These are phyloP conservation scores for Stegodyphus dumicola DNA, from an alignment of 1,140 invertebrate genomes.

Conservation along the genomic window DNA sequence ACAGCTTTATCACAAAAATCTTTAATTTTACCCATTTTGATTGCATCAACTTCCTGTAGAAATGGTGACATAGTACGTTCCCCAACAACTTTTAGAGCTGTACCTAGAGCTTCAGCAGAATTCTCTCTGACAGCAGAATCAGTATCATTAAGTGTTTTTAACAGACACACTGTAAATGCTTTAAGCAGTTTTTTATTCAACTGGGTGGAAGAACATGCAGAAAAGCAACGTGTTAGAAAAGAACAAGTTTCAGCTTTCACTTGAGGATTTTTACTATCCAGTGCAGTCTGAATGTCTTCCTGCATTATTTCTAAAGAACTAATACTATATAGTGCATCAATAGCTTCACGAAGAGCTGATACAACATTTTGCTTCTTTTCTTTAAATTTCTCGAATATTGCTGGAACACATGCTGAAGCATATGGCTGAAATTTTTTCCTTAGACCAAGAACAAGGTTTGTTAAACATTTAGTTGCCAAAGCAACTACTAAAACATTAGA, in stretches of 20 bases:
- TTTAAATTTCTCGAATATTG: conserved; percentile 94
- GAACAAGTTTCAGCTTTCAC: conserved; percentile 92
- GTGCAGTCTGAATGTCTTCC: conserved; percentile 84
- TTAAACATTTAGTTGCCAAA: conserved; percentile 85
- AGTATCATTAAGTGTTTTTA: conserved; percentile 83
- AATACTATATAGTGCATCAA: conserved; percentile 87
- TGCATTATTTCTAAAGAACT: conserved; percentile 87
- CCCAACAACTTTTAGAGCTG: conserved; percentile 91
- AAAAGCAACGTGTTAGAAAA: conserved; percentile 88
- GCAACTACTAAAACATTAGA: conserved; percentile 94
- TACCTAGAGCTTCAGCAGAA: conserved; percentile 91
- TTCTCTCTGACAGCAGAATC: conserved; percentile 87
- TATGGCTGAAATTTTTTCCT: conserved; percentile 89
- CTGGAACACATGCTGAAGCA: conserved; percentile 79
- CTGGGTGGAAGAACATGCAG: conserved; percentile 80
- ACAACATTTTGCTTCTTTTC: conserved; percentile 97
- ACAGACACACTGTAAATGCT: conserved; percentile 79
- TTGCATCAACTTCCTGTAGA: conserved; percentile 85
- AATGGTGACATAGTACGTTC: conserved; percentile 90
- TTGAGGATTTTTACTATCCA: conserved; percentile 95
- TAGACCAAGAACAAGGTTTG: conserved; percentile 84
- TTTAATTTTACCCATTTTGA: conserved; percentile 96
- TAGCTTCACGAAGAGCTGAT: conserved; percentile 84
- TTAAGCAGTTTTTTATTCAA: conserved; percentile 95
- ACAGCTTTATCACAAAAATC: conserved; percentile 93